Evolutionary conservation across 1,140 invertebrate species (phyloP).

Genomic region (Drosophila kikkawai): DNA sequence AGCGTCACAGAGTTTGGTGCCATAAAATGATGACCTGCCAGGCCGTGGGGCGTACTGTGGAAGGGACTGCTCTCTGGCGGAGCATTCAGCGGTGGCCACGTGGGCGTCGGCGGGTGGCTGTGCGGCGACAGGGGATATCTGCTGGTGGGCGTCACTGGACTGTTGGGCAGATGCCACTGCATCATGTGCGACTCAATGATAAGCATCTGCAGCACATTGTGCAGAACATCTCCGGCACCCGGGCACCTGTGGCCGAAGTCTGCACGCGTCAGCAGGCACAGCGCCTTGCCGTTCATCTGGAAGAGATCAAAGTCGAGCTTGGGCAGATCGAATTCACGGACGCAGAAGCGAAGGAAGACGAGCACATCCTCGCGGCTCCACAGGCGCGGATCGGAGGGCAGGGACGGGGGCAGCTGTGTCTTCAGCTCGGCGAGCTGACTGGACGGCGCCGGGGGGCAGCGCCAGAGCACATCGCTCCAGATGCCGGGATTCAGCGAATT

Average conservation of each 20-base stretch:
- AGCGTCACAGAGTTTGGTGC: constrained; percentile 93
- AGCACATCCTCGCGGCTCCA: constrained; percentile 96
- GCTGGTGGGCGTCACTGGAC: constrained; percentile 93
- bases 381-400: constrained; percentile 94
- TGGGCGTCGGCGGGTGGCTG: constrained; percentile 91
- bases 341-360: constrained; percentile 95
- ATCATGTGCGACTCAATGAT: constrained; percentile 92
- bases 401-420: constrained; percentile 91
- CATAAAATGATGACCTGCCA: constrained; percentile 88
- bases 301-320: constrained; percentile 97
- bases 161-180: constrained; percentile 91
- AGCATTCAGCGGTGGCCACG: constrained; percentile 88
- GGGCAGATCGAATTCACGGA: constrained; percentile 96
- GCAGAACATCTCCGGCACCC: constrained; percentile 95
- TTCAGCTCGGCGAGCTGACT: constrained; percentile 93
- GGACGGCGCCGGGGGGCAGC: constrained; percentile 89
- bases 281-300: constrained; percentile 98
- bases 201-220: constrained; percentile 96
- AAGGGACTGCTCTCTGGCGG: constrained; percentile 87
- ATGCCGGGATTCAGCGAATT: constrained; percentile 87
- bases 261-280: constrained; percentile 94
- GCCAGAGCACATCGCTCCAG: constrained; percentile 92
- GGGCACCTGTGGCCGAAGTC: constrained; percentile 96
- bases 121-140: constrained; percentile 92
- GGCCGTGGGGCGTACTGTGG: constrained; percentile 86